Evolutionary conservation across 2,888 invertebrate species (phyloP), one percentile per base, ranked within the genome.

Genomic region (Biston stratarius): DNA sequence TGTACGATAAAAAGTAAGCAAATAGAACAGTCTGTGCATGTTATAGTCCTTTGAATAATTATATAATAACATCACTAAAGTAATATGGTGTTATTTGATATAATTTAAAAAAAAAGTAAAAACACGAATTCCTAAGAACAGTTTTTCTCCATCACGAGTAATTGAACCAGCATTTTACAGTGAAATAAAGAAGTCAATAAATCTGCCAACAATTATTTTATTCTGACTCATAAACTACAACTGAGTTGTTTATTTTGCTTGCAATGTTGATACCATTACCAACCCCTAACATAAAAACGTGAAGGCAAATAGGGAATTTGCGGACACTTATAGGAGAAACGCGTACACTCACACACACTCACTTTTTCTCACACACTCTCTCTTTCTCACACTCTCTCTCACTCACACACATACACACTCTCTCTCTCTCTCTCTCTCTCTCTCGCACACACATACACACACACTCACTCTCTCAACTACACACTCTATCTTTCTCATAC

Each of bases 261-360:
- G 47, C 55, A 66, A 67, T 63, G 71, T 71, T 71, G 64, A 48
- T 48, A 53, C 63, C 69, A 73, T 24, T 24, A 24, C 24, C 24
- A 24, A 24, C 24, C 24, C 24, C 24, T 24, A 24, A 24, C 24
- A 24, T 24, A 24, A 24, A 24, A 24, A 24, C 24, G 24, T 24
- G n/a, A n/a, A n/a, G n/a, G n/a, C 24, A 24, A 24, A 24, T 24
- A 24, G 24, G 3, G 24, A 2, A 24, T 2, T 24, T 24, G 24
- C 24, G 24, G 24, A 24, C 24, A 24, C 24, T 24, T 24, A 24
- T 24, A 3, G 24, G 24, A 24, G 24, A 24, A 24, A 24, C 24
- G 3, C 24, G 3, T 3, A 24, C 1, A 24, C 24, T 1, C 24
- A 24, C 24, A 24, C 1, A 24, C 24, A 24, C 1, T 2, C 24